Base-by-base conservation (phyloP, 2,888 invertebrate species). In the Caenorhabditis sinica region DNA sequence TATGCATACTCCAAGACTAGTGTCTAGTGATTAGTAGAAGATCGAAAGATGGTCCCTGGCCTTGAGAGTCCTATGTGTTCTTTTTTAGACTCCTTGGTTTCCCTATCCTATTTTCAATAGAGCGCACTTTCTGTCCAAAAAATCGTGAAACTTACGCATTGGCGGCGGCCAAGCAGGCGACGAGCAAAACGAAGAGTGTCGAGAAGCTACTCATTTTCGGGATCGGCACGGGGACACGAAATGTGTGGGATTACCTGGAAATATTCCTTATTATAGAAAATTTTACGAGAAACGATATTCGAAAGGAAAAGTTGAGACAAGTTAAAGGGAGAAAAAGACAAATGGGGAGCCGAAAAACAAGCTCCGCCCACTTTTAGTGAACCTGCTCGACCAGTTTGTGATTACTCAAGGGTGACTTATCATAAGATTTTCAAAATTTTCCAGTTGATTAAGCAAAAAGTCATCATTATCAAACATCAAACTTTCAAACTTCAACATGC, bases 181-280 rank as follows among this genome's bases (percentile, higher is more conserved):
- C 72, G 69, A 84, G 60, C 28, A 80, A 58, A n/a, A 77, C 73
- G 45, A 83, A 66, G 60, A 83, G 68, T 49, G 68, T 69, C 66
- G 82, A 77, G 73, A 58, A 49, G 58, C 58, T 72, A 66, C 72
- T 80, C 80, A 80, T 80, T 56, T 58, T 82, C 15, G 33, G 20
- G 51, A 36, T 9, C 9, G 33, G 33, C 25, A 11, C 15, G 30
- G 23, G 79, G 65, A 56, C 30, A 43, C 63, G 30, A 33, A 63
- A 77, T 65, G 66, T 66, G 80, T 58, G 63, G 58, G 72, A 72
- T 82, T 82, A 82, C 82, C 82, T 82, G 75, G 13, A 71, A 76
- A 5, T 2, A 40, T 11, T 6, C 4, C 8, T 33, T 33, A 8
- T 33, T 33, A 8, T 33, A 13, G 13, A 40, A 40, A 6, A 40